A percentile compares a stretch with the other conserved stretches of the same genome.
These are phyloP conservation scores for Crenuchus spilurus DNA, from an alignment of 2,797 vertebrate genomes.

Conservation along the genomic window DNA sequence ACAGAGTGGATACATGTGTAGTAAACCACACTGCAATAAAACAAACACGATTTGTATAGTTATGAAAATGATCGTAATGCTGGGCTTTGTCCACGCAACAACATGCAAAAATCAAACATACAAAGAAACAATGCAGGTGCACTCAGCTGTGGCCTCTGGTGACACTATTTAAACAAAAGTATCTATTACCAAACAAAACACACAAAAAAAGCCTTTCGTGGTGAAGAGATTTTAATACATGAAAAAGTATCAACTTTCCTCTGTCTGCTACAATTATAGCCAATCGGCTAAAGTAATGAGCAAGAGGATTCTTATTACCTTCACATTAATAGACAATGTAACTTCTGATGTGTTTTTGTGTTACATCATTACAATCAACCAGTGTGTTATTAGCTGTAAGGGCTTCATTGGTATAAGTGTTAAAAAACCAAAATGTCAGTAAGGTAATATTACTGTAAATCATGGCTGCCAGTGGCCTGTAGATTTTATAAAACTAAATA, in stretches of 20 bases:
- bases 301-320: background rate
- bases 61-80: background rate
- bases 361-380: too few species aligned
- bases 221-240: background rate
- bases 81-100: background rate
- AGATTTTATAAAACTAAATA: too few species aligned
- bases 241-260: background rate
- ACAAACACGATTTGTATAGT: constrained; percentile 9
- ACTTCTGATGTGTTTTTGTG: too few species aligned
- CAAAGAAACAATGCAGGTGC: constrained; percentile 3
- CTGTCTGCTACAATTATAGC: background rate
- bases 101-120: constrained; percentile 28
- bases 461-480: too few species aligned
- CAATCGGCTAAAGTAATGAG: background rate
- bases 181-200: background rate
- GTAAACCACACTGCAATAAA: constrained; percentile 30
- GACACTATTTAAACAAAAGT: background rate
- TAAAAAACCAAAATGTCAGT: too few species aligned
- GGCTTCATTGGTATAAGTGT: too few species aligned
- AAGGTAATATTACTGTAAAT: too few species aligned
- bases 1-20: background rate
- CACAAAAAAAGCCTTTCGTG: background rate
- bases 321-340: background rate
- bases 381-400: too few species aligned
- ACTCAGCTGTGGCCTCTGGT: background rate